phyloP scores from a whole-genome alignment of 2,797 vertebrate genomes.

The Lateolabrax maculatus region DNA sequence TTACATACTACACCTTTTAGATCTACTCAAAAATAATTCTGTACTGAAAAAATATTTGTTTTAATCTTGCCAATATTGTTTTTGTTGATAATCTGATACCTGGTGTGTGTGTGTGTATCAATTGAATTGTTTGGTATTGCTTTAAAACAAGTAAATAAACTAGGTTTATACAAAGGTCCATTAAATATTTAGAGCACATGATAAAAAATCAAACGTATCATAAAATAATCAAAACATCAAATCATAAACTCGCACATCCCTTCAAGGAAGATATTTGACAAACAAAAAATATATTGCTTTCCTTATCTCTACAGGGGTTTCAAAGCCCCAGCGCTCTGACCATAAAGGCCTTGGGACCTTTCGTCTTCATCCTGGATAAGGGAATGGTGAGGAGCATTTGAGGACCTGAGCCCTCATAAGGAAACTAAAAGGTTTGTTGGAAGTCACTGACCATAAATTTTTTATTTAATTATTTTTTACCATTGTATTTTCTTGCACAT shows the following conservation, averaged over 20 bases:
- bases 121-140: background rate
- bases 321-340: background rate
- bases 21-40: background rate
- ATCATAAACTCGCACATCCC: background rate
- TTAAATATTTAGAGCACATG: background rate
- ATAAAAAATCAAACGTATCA: background rate
- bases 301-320: conserved; percentile 33
- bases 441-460: too few species aligned
- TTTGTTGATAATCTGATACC: background rate
- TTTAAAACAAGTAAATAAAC: background rate
- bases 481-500: too few species aligned
- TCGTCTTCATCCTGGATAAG: background rate
- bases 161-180: background rate
- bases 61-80: background rate
- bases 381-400: background rate
- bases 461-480: too few species aligned
- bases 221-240: background rate
- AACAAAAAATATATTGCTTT: background rate
- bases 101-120: background rate
- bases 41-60: background rate
- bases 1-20: background rate
- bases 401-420: background rate
- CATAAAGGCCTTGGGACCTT: background rate
- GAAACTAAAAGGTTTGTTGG: conserved; percentile 54
- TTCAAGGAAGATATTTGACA: background rate